Evolutionary conservation across 1,140 invertebrate genomes (phyloP).

Genomic region (Streblospio benedicti): DNA sequence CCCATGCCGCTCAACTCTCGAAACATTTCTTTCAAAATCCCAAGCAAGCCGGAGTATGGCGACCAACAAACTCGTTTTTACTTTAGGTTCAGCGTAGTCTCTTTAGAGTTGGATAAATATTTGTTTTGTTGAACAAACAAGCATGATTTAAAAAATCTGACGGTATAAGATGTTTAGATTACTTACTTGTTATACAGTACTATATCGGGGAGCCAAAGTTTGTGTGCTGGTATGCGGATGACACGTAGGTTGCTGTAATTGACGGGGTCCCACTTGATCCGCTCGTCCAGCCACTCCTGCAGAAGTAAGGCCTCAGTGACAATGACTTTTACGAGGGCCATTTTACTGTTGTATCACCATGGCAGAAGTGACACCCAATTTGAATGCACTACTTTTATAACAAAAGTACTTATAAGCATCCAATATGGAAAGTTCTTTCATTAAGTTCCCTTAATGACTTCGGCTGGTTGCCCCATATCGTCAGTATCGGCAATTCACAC

Average conservation of each 20-base stretch:
- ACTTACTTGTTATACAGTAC: slow-evolving; percentile 93
- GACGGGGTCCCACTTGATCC: slow-evolving; percentile 86
- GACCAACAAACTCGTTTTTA: neutral
- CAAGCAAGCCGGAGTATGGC: neutral
- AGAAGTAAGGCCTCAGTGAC: neutral
- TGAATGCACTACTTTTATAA: no score
- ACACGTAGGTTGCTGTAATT: slow-evolving; percentile 84
- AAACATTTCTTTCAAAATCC: slow-evolving; percentile 11
- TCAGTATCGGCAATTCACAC: no score
- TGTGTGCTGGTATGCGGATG: slow-evolving; percentile 55
- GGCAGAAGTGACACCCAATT: no score
- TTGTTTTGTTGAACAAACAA: neutral
- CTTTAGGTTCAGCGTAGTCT: neutral
- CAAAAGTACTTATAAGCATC: no score
- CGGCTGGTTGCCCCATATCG: no score
- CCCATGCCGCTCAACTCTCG: no score
- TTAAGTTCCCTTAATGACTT: no score
- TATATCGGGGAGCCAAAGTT: slow-evolving; percentile 90
- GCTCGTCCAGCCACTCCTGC: slow-evolving; percentile 79
- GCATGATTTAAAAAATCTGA: neutral
- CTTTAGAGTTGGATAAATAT: neutral
- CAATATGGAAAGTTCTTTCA: no score
- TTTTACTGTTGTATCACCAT: no score
- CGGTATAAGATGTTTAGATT: neutral
- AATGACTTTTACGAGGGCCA: slow-evolving; percentile 1